A percentile compares a stretch with the other conserved stretches of the same genome.
Evolutionary conservation across 2,113 vertebrate species (phyloP).

Genomic region (Amphiprion ocellaris): DNA sequence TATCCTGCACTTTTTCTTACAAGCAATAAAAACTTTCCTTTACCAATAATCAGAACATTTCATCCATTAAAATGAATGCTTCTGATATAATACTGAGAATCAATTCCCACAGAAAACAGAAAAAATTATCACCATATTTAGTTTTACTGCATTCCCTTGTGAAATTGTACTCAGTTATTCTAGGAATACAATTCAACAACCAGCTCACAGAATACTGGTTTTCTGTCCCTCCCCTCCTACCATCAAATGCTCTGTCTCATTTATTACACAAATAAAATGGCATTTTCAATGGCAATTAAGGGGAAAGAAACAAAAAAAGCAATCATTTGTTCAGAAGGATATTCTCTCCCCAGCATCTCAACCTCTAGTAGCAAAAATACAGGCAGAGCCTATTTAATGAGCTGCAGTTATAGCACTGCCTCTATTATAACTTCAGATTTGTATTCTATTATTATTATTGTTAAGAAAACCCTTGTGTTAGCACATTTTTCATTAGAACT

Average conservation of each 20-base stretch:
- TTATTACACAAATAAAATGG: constrained; percentile 22
- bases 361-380: neutral
- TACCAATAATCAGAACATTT: neutral
- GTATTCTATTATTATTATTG: no score
- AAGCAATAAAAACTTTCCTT: neutral
- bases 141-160: neutral
- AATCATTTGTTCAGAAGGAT: constrained; percentile 11
- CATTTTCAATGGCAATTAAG: constrained; percentile 14
- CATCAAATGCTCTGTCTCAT: neutral
- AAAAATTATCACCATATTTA: neutral
- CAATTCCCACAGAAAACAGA: neutral
- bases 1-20: neutral
- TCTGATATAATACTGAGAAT: neutral
- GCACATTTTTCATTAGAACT: no score
- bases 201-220: neutral
- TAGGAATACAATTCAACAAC: neutral
- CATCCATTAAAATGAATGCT: neutral
- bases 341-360: neutral
- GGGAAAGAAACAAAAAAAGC: constrained; percentile 18
- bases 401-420: no score
- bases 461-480: no score
- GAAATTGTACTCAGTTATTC: neutral
- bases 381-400: no score
- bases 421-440: no score
- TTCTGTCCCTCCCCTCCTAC: neutral